Evolutionary conservation across 2,797 vertebrate species (phyloP).

Genomic region (Argya squamiceps): DNA sequence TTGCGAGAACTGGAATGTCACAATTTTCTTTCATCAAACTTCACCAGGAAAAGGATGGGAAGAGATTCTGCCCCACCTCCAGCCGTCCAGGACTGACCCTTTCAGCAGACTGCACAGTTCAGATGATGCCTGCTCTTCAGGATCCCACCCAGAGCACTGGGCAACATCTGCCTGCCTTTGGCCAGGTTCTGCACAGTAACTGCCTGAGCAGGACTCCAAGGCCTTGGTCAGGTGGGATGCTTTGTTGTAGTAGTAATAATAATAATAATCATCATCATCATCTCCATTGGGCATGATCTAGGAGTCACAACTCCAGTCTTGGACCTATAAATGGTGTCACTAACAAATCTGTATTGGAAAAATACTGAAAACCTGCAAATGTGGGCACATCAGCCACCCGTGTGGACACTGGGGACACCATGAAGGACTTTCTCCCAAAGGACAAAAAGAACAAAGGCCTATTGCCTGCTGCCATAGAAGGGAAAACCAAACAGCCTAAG

Average conservation of each 20-base stretch:
- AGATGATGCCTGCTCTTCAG: neutral
- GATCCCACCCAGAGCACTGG: neutral
- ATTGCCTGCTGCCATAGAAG: neutral
- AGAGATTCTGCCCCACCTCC: neutral
- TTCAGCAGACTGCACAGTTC: neutral
- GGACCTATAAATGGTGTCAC: neutral
- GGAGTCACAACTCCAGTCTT: neutral
- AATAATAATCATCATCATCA: neutral
- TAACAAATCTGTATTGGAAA: neutral
- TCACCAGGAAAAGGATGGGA: neutral
- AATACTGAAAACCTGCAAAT: neutral
- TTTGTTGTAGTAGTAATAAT: neutral
- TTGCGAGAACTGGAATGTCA: neutral
- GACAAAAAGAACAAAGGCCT: neutral
- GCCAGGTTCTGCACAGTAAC: neutral
- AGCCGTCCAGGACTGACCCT: neutral
- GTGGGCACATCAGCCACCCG: neutral
- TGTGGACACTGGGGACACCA: fast-evolving
- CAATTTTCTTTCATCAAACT: neutral
- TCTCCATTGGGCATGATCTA: neutral
- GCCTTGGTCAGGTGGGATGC: neutral
- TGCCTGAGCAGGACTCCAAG: neutral
- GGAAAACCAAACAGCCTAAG: neutral
- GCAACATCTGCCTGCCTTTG: neutral
- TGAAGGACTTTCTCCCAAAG: neutral